A percentile compares a stretch with the other conserved stretches of the same genome.
Conservation (phyloP, 2,797 vertebrate genomes). For the Girardinus metallicus region DNA sequence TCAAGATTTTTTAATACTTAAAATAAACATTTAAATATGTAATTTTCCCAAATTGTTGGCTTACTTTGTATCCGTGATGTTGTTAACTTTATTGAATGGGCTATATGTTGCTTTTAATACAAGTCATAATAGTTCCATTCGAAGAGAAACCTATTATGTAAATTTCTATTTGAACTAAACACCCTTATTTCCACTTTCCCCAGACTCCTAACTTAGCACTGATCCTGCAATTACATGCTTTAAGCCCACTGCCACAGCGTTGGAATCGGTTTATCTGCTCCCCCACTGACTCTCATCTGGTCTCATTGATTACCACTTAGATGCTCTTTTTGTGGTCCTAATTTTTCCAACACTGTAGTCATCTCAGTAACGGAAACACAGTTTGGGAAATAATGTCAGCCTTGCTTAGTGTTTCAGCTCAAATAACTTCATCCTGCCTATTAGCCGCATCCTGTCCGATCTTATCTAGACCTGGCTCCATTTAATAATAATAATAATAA, state of each 20-base stretch:
- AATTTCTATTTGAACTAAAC: not conserved
- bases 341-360: not conserved
- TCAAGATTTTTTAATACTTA: not conserved
- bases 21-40: not conserved
- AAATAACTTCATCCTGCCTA: not conserved
- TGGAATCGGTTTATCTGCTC: not conserved
- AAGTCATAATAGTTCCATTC: not conserved
- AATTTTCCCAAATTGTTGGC: not conserved
- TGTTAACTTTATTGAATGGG: not conserved
- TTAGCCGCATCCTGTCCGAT: not conserved
- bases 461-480: not conserved
- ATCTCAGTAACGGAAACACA: not conserved
- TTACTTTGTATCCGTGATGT: not conserved
- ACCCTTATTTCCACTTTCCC: not conserved
- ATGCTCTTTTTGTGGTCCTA: not conserved
- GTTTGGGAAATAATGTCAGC: not conserved
- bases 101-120: not conserved
- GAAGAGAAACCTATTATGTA: not conserved
- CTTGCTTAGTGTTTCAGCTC: not conserved
- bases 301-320: not conserved
- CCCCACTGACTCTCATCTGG: slow-evolving; percentile 12
- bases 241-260: not conserved
- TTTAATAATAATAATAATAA: not conserved
- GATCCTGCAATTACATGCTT: not conserved
- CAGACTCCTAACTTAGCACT: not conserved